A percentile compares a stretch with the other conserved stretches of the same genome.
Evolutionary conservation across 2,797 vertebrate genomes (phyloP).

Genomic region (Linurgus olivaceus): DNA sequence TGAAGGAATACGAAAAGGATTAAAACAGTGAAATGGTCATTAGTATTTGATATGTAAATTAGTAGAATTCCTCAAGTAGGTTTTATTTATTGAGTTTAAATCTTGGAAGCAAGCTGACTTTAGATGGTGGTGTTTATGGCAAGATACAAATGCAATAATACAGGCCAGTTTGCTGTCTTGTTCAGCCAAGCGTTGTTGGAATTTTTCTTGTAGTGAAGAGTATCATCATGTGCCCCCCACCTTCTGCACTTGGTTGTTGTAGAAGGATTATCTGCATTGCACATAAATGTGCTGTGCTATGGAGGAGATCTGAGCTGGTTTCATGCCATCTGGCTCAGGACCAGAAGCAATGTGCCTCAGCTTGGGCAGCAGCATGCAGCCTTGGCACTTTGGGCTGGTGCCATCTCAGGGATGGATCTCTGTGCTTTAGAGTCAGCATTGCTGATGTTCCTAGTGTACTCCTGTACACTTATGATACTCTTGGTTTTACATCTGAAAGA

Average conservation of each 20-base stretch:
- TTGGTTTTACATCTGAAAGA: neutral
- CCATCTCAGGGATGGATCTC: neutral
- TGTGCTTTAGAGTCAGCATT: neutral
- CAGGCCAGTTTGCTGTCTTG: neutral
- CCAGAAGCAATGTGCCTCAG: neutral
- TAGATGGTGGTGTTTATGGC: neutral
- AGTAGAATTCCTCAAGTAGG: neutral
- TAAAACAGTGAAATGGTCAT: neutral
- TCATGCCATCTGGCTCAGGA: neutral
- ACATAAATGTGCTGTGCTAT: neutral
- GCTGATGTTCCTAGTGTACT: neutral
- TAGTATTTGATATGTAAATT: neutral
- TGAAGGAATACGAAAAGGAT: neutral
- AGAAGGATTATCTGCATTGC: neutral
- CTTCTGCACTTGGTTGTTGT: neutral
- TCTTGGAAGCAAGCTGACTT: neutral
- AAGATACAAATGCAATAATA: neutral
- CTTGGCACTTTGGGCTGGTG: neutral
- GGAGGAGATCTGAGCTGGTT: neutral
- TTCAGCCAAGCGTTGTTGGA: neutral
- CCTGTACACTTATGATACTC: neutral
- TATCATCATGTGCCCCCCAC: neutral
- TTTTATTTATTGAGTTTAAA: neutral
- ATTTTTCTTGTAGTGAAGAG: neutral
- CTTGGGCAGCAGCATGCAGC: neutral